Conservation (phyloP, 1,140 invertebrate genomes). For the Drosophila athabasca region DNA sequence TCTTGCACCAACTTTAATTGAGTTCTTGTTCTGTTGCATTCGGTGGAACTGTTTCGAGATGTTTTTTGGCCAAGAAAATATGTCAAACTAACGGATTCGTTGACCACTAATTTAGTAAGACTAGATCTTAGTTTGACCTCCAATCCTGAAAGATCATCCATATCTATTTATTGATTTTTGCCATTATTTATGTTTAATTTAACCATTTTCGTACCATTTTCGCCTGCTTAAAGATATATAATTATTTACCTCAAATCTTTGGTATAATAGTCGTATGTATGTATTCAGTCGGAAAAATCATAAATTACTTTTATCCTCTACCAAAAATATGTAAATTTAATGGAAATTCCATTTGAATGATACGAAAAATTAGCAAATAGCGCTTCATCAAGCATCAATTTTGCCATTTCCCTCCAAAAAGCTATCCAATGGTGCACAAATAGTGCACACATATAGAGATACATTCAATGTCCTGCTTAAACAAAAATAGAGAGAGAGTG, state of each 20-base stretch:
- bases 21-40: too few relatives aligned
- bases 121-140: background rate
- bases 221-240: too few relatives aligned
- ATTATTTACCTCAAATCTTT: background rate
- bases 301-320: background rate
- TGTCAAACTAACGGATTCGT: background rate
- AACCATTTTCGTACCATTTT: too few relatives aligned
- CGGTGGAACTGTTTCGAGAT: too few relatives aligned
- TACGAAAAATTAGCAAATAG: constrained; percentile 46
- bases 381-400: constrained; percentile 52
- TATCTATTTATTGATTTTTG: too few relatives aligned
- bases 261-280: background rate
- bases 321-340: constrained; percentile 1
- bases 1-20: too few relatives aligned
- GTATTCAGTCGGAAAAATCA: too few relatives aligned
- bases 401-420: constrained; percentile 40
- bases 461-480: constrained; percentile 23
- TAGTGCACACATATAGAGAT: background rate
- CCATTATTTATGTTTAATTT: too few relatives aligned
- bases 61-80: too few relatives aligned
- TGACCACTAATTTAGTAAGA: background rate
- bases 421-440: background rate
- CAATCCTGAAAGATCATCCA: too few relatives aligned
- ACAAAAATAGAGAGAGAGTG: constrained; percentile 14
- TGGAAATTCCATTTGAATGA: constrained; percentile 18